Conservation (phyloP, 2,888 invertebrate species). For the Lissonota sp. region DNA sequence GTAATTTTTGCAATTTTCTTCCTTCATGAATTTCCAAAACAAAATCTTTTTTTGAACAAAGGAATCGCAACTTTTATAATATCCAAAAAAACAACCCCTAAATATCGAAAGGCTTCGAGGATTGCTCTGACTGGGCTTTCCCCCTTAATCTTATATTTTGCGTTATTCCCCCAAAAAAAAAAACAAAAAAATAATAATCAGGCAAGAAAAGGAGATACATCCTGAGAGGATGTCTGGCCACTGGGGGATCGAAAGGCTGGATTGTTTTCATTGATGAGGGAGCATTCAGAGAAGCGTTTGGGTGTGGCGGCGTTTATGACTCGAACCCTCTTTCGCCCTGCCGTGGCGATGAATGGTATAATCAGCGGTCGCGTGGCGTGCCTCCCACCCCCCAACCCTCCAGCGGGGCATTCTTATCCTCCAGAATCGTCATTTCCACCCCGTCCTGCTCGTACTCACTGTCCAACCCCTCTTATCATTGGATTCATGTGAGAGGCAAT, state of each 20-base stretch:
- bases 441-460: constrained; percentile 21
- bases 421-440: constrained; percentile 41
- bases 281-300: constrained; percentile 78
- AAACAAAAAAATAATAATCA: constrained; percentile 22
- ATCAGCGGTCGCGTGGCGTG: constrained; percentile 83
- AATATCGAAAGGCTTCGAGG: no score
- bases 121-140: no score
- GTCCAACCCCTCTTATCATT: constrained; percentile 71
- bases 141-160: no score
- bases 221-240: constrained; percentile 58
- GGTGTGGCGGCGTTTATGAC: constrained; percentile 79
- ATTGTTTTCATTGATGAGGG: constrained; percentile 83
- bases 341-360: constrained; percentile 82
- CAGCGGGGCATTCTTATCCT: constrained; percentile 20
- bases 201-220: constrained; percentile 48
- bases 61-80: no score
- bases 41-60: no score
- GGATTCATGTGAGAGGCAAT: constrained; percentile 69
- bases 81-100: no score
- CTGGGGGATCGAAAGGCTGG: constrained; percentile 65
- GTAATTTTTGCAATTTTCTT: no score
- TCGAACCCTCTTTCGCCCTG: constrained; percentile 79
- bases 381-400: constrained; percentile 59
- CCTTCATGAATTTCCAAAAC: no score
- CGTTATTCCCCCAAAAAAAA: neutral